Conservation (phyloP, 1,140 invertebrate species). For the Macrobrachium rosenbergii region DNA sequence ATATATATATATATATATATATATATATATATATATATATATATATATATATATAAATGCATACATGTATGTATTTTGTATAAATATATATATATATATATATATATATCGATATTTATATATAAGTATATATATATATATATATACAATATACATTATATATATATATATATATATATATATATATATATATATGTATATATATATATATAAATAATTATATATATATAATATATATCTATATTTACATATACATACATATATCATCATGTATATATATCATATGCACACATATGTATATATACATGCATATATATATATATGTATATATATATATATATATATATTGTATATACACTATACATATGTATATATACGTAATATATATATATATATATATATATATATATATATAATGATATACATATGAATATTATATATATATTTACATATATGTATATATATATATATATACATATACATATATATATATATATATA, state of each 20-base stretch:
- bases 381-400: too few relatives aligned
- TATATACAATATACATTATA: too few relatives aligned
- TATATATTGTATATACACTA: too few relatives aligned
- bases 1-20: not conserved
- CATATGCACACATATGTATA: not conserved
- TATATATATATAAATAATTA: not conserved
- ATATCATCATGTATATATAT: not conserved
- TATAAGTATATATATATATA: too few relatives aligned
- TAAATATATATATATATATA: slow-evolving; percentile 2
- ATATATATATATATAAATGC: slow-evolving; percentile 24
- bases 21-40: slow-evolving; percentile 20
- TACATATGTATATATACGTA: too few relatives aligned
- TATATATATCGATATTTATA: not conserved
- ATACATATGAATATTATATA: too few relatives aligned
- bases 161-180: not conserved
- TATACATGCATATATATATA: slow-evolving; percentile 11
- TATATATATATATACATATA: slow-evolving; percentile 40
- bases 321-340: too few relatives aligned
- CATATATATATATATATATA: not conserved
- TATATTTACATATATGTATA: slow-evolving; percentile 13
- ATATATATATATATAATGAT: not conserved
- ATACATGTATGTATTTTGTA: not conserved
- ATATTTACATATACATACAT: not conserved
- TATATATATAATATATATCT: too few relatives aligned
- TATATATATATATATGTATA: too few relatives aligned